phyloP scores from a whole-genome alignment of 2,888 invertebrate genomes.

The Metallyticus violacea region DNA sequence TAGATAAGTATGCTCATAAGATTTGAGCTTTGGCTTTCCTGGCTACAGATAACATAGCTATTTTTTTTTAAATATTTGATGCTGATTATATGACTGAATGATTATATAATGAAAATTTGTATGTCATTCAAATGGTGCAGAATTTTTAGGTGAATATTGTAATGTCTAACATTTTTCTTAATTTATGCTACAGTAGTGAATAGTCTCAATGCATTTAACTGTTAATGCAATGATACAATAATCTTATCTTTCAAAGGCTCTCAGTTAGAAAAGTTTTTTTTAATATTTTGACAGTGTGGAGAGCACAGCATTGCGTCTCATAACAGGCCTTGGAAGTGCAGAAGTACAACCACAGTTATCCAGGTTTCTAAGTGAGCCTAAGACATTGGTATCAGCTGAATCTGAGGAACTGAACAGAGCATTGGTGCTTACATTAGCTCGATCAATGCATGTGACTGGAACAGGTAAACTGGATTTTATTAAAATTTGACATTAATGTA shows the following conservation, averaged over 20 bases:
- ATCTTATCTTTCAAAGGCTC: slow-evolving; percentile 36
- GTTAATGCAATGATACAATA: slow-evolving; percentile 38
- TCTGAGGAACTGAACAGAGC: slow-evolving; percentile 93
- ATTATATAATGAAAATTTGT: too few relatives aligned
- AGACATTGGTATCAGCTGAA: slow-evolving; percentile 87
- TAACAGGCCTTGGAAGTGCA: slow-evolving; percentile 87
- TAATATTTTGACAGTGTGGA: slow-evolving; percentile 62
- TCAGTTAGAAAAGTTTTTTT: neutral
- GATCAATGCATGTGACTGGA: slow-evolving; percentile 92
- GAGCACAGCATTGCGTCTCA: slow-evolving; percentile 81
- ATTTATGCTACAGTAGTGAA: slow-evolving; percentile 1
- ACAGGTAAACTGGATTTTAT: too few relatives aligned
- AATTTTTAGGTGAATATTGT: too few relatives aligned
- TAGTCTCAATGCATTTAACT: slow-evolving; percentile 1
- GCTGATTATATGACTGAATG: too few relatives aligned
- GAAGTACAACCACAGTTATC: slow-evolving; percentile 94
- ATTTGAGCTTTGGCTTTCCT: too few relatives aligned
- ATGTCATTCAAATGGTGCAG: too few relatives aligned
- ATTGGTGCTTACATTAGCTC: slow-evolving; percentile 86
- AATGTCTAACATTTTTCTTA: slow-evolving; percentile 13
- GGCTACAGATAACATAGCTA: too few relatives aligned
- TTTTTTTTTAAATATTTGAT: too few relatives aligned
- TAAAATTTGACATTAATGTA: too few relatives aligned
- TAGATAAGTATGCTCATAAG: too few relatives aligned
- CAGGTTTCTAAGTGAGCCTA: slow-evolving; percentile 85